phyloP scores from a whole-genome alignment of 2,888 invertebrate species.

The Trichacis sp. region DNA sequence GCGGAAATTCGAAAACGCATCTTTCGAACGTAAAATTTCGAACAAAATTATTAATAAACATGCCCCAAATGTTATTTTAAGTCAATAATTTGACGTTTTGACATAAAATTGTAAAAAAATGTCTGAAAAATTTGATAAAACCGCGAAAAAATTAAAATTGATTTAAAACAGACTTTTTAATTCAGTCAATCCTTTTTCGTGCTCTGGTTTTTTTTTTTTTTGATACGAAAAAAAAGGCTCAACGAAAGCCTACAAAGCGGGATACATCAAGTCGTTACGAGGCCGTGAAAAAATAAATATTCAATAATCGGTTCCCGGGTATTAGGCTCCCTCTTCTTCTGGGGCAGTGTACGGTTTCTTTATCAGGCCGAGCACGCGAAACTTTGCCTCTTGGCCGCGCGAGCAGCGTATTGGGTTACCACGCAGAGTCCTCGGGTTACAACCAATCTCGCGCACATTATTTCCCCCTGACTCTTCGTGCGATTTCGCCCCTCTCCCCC shows the following conservation, averaged over 20 bases:
- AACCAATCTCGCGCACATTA: slow-evolving; percentile 65
- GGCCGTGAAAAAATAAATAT: slow-evolving; percentile 33
- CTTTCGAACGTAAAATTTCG: too few relatives aligned
- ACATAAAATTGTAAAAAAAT: too few relatives aligned
- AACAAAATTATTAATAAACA: too few relatives aligned
- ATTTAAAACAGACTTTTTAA: neutral
- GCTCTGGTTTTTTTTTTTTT: neutral
- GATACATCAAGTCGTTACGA: slow-evolving; percentile 10
- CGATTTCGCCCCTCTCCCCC: slow-evolving; percentile 56
- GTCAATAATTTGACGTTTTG: too few relatives aligned
- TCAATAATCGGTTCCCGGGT: slow-evolving; percentile 37
- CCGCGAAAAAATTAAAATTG: too few relatives aligned
- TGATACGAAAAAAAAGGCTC: neutral
- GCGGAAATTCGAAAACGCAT: too few relatives aligned
- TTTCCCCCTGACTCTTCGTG: slow-evolving; percentile 53
- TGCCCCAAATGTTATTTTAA: too few relatives aligned
- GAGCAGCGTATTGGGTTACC: slow-evolving; percentile 59
- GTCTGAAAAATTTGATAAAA: too few relatives aligned
- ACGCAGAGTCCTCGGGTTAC: slow-evolving; percentile 62
- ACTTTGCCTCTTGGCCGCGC: slow-evolving; percentile 28
- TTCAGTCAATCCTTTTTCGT: neutral
- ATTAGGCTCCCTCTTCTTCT: slow-evolving; percentile 13
- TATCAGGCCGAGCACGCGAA: slow-evolving; percentile 31
- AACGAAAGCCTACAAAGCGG: slow-evolving; percentile 10
- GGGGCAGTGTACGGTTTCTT: slow-evolving; percentile 37